Conservation (phyloP, 2,113 vertebrate genomes). For the Pipra filicauda region DNA sequence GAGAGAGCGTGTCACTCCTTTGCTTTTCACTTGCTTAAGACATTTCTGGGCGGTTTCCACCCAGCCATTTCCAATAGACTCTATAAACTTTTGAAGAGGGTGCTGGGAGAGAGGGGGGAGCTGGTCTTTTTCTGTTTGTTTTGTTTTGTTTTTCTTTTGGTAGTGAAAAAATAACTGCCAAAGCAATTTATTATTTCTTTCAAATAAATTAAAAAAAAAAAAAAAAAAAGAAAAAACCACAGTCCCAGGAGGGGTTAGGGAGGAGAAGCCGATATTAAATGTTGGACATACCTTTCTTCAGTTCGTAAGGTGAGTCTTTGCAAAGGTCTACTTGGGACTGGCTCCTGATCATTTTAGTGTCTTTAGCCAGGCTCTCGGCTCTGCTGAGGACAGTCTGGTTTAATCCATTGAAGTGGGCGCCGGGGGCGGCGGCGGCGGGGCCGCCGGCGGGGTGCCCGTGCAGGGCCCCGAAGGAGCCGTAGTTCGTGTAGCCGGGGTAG, state of each 20-base stretch:
- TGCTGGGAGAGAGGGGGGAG: background rate
- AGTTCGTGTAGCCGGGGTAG: constrained; percentile 99
- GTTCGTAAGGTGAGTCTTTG: constrained; percentile 98
- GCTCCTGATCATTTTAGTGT: constrained; percentile 89
- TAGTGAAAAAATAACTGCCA: constrained; percentile 78
- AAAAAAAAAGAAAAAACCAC: background rate
- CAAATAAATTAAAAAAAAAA: constrained; percentile 73
- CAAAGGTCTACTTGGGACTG: constrained; percentile 95
- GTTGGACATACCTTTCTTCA: constrained; percentile 99
- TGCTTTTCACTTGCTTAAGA: constrained; percentile 87
- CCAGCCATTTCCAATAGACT: constrained; percentile 86
- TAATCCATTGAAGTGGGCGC: constrained; percentile 98
- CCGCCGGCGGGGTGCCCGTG: constrained; percentile 84
- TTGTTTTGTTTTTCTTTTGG: constrained; percentile 64
- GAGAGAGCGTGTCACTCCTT: constrained; percentile 42
- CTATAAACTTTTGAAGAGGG: constrained; percentile 86
- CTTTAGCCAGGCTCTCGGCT: constrained; percentile 94
- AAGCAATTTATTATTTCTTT: constrained; percentile 64
- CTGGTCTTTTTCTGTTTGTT: constrained; percentile 69
- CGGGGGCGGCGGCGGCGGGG: constrained; percentile 45
- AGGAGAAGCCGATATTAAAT: constrained; percentile 91
- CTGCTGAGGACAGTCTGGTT: constrained; percentile 96
- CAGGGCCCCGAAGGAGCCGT: constrained; percentile 93
- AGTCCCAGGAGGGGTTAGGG: constrained; percentile 52
- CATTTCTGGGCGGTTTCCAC: constrained; percentile 82